These are phyloP conservation scores for Mythimna loreyi DNA, from an alignment of 2,888 invertebrate genomes.

Conservation along the genomic window DNA sequence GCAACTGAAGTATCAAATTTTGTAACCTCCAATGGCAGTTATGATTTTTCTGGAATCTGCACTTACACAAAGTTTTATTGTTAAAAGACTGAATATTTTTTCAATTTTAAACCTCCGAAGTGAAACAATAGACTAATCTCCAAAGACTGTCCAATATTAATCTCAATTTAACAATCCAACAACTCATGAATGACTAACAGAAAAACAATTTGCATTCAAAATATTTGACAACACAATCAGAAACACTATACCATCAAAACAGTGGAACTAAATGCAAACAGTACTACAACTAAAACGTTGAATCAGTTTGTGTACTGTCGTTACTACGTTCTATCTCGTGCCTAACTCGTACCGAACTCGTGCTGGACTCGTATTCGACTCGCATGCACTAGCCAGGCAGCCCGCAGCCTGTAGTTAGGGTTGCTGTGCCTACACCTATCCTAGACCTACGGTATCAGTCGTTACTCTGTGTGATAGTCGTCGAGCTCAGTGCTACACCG, in stretches of 20 bases:
- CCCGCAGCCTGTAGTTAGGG: slow-evolving; percentile 58
- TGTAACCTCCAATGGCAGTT: not conserved
- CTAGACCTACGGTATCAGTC: slow-evolving; percentile 84
- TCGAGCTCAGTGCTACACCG: slow-evolving; percentile 81
- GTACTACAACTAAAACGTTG: slow-evolving; percentile 38
- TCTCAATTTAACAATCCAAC: not conserved
- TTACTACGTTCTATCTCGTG: slow-evolving; percentile 40
- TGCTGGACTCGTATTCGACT: too few relatives aligned
- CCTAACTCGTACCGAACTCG: slow-evolving; percentile 30
- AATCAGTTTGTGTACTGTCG: slow-evolving; percentile 39
- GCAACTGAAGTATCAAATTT: not conserved
- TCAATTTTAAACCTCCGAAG: not conserved
- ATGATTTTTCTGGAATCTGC: too few relatives aligned
- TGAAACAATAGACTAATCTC: too few relatives aligned
- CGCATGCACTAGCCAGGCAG: slow-evolving; percentile 57
- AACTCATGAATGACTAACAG: slow-evolving; percentile 2
- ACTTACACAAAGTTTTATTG: not conserved
- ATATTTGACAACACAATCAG: slow-evolving; percentile 40
- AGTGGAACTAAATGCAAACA: slow-evolving; percentile 51
- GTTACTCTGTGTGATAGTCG: slow-evolving; percentile 82
- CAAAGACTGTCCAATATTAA: not conserved
- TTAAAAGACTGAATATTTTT: not conserved
- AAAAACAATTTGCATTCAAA: slow-evolving; percentile 34
- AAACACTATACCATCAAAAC: slow-evolving; percentile 44
- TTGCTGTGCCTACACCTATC: slow-evolving; percentile 77